A percentile compares a stretch with the other conserved stretches of the same genome.
These are phyloP conservation scores for Raja brachyura DNA, from an alignment of 2,113 vertebrate species.

Conservation along the genomic window DNA sequence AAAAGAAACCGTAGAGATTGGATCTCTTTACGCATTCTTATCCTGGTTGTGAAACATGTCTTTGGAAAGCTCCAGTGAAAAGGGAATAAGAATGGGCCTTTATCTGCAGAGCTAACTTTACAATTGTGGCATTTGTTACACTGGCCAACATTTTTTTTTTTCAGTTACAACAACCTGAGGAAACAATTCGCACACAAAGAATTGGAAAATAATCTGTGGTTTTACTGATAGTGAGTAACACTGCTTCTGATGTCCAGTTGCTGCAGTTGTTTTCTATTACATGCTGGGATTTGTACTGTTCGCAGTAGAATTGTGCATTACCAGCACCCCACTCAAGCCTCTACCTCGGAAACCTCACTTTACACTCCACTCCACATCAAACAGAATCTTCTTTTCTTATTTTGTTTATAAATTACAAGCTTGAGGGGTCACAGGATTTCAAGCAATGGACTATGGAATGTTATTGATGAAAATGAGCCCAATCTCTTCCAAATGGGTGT, in stretches of 20 bases:
- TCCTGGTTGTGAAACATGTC: conserved; percentile 40
- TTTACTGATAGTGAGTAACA: background rate
- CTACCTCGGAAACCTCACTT: background rate
- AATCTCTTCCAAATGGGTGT: no score
- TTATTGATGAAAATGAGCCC: no score
- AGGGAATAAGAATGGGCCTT: conserved; percentile 40
- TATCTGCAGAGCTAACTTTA: conserved; percentile 45
- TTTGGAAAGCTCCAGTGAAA: conserved; percentile 42
- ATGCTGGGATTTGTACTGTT: background rate
- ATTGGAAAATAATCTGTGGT: background rate
- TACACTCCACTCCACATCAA: no score
- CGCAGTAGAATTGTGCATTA: background rate
- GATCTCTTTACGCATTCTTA: conserved; percentile 41
- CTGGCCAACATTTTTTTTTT: conserved; percentile 41
- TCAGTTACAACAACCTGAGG: conserved; percentile 48
- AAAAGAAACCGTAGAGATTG: conserved; percentile 29
- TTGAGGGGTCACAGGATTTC: no score
- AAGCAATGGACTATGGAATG: no score
- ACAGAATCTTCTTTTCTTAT: background rate
- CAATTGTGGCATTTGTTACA: conserved; percentile 43
- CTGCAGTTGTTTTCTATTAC: background rate
- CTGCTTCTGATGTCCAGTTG: background rate
- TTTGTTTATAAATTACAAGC: background rate
- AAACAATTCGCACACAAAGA: conserved; percentile 37
- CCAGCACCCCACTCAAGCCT: background rate